These are phyloP conservation scores for Hedya salicella DNA, from an alignment of 2,888 invertebrate species.

Conservation along the genomic window DNA sequence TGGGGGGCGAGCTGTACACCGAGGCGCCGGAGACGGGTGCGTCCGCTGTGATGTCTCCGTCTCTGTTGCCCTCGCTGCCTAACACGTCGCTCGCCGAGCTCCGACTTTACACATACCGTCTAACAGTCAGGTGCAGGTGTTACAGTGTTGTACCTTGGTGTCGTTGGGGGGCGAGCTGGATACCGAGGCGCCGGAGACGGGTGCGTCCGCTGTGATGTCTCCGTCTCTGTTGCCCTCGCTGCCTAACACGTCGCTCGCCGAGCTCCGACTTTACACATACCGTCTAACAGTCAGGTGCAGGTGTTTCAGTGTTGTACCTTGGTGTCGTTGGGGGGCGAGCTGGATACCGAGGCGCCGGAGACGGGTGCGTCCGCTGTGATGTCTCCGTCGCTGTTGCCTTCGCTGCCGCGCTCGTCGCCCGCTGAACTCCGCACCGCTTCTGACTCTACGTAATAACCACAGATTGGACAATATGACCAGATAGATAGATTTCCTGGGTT, in stretches of 20 bases:
- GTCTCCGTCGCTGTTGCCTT: conserved; percentile 79
- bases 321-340: conserved; percentile 83
- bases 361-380: conserved; percentile 75
- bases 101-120: conserved; percentile 66
- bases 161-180: conserved; percentile 85
- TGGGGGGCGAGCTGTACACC: conserved; percentile 82
- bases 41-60: conserved; percentile 75
- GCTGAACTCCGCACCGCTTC: conserved; percentile 74
- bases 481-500: no score
- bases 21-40: conserved; percentile 79
- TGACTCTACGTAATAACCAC: conserved; percentile 62
- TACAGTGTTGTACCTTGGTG: conserved; percentile 65
- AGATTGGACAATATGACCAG: no score
- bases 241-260: conserved; percentile 75
- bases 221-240: conserved; percentile 79
- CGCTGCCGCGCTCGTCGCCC: conserved; percentile 78
- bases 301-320: conserved; percentile 67
- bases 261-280: conserved; percentile 69
- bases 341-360: conserved; percentile 80
- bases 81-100: conserved; percentile 77
- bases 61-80: conserved; percentile 77
- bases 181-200: conserved; percentile 77
- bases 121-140: no score
- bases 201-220: conserved; percentile 75
- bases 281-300: no score